Conservation (phyloP, 2,113 vertebrate genomes). For the Falco punctatus region DNA sequence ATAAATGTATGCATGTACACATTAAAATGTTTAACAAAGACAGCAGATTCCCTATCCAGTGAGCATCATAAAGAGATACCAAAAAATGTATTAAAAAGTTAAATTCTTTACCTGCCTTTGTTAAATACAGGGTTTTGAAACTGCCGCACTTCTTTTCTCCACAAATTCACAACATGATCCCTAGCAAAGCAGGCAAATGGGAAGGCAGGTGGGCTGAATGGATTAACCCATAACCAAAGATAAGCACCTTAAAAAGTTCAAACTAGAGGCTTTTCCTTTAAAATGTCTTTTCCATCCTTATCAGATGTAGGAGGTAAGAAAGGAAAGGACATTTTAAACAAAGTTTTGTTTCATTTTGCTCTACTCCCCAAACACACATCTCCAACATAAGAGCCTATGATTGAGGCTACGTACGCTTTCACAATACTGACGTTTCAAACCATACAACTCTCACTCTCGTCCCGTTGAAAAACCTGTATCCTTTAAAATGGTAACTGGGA, state of each 20-base stretch:
- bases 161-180: background rate
- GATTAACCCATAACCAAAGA: slow-evolving; percentile 3
- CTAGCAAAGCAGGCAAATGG: background rate
- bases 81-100: slow-evolving; percentile 41
- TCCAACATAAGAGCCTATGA: background rate
- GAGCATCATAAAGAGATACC: slow-evolving; percentile 5
- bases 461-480: background rate
- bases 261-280: background rate
- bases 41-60: background rate
- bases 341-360: background rate
- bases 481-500: rapidly evolving
- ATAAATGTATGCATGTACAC: slow-evolving; percentile 47
- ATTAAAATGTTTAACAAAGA: slow-evolving; percentile 1
- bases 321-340: background rate
- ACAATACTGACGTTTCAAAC: background rate
- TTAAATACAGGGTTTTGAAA: slow-evolving; percentile 32
- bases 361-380: background rate
- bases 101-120: slow-evolving; percentile 42
- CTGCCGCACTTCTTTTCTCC: background rate
- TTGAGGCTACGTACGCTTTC: background rate
- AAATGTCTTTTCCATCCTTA: slow-evolving; percentile 12
- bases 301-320: background rate
- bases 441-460: background rate
- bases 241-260: slow-evolving; percentile 17
- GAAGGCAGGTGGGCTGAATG: background rate